Evolutionary conservation across 1,140 invertebrate genomes (phyloP).

Genomic region (Aphelenchoides fujianensis): DNA sequence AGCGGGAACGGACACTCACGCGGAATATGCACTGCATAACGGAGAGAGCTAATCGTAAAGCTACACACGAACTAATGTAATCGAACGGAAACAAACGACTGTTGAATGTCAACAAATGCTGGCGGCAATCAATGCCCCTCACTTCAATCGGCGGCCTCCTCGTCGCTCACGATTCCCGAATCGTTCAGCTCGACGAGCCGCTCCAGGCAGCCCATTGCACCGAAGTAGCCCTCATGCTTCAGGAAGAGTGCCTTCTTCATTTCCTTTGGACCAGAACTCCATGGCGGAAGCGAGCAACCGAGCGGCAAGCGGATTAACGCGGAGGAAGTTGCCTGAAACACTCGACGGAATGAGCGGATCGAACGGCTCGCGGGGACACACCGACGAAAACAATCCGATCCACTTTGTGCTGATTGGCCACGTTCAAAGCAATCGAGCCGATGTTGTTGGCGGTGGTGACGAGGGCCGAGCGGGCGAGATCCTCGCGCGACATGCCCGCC

Average conservation of each 20-base stretch:
- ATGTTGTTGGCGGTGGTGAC: conserved; percentile 99
- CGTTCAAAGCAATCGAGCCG: conserved; percentile 92
- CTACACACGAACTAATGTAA: no score
- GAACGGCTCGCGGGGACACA: conserved; percentile 13
- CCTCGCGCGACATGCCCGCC: conserved; percentile 75
- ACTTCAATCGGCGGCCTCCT: neutral
- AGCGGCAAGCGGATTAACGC: conserved; percentile 96
- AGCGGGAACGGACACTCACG: no score
- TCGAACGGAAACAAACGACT: conserved; percentile 2
- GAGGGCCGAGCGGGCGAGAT: conserved; percentile 87
- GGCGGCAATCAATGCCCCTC: no score
- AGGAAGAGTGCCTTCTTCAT: conserved; percentile 79
- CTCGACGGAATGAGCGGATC: neutral
- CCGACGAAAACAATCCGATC: conserved; percentile 79
- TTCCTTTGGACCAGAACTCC: conserved; percentile 96
- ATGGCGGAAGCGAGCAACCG: conserved; percentile 92
- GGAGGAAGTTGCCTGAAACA: conserved; percentile 79
- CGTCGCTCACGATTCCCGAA: conserved; percentile 6
- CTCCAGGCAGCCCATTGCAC: conserved; percentile 85
- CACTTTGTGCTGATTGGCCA: conserved; percentile 73
- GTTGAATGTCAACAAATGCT: no score
- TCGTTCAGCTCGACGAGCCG: conserved; percentile 64
- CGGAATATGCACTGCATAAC: no score
- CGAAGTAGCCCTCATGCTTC: conserved; percentile 77
- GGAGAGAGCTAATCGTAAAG: no score